Evolutionary conservation across 2,888 invertebrate genomes (phyloP), one percentile per base, ranked within the genome.

Genomic region (Yponomeuta evonymella): DNA sequence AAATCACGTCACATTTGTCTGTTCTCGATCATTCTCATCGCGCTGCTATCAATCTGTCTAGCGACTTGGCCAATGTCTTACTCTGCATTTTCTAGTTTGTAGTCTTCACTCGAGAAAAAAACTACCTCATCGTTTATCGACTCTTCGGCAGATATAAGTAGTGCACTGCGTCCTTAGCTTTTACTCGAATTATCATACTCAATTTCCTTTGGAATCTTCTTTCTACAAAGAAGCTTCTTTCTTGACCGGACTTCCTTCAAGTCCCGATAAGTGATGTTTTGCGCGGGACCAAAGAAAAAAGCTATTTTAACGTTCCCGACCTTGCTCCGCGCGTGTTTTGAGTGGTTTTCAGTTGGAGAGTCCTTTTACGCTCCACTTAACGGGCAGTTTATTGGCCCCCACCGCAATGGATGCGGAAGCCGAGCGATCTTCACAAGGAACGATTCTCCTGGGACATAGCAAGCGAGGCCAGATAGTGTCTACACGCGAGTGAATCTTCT

Each of bases 261-360:
- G 64, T 30, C 64, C 30, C 29, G 64, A 64, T 64, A 64, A 64
- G 64, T 29, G 12, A 36, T 71, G 64, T 71, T 71, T 71, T 23
- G 63, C 70, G 68, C 58, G n/a, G 36, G 51, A 64, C 64, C 30
- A 2, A 64, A 9, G 33, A 23, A 64, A 29, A 29, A 64, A 33
- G 30, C 64, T 2, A 48, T 36, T 48, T 58, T 69, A 64, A 64
- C 30, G 64, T 64, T 64, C 30, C 5, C 10, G 64, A 23, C 64
- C 64, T 70, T 66, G 64, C 68, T 15, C 74, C 85, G 87, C 87
- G 83, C 29, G 6, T 36, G 36, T 43, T 48, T 68, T 23, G 66
- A 70, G n/a, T 63, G 1, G 58, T 51, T 51, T 51, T 12, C 51
- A 51, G 11, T 51, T 51, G 10, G 12, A 51, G 51, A 9, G 51